Percentiles rank a stretch among this genome's conserved stretches.
These are phyloP conservation scores for Diplodus puntazzo DNA, from an alignment of 2,797 vertebrate species.

Conservation along the genomic window DNA sequence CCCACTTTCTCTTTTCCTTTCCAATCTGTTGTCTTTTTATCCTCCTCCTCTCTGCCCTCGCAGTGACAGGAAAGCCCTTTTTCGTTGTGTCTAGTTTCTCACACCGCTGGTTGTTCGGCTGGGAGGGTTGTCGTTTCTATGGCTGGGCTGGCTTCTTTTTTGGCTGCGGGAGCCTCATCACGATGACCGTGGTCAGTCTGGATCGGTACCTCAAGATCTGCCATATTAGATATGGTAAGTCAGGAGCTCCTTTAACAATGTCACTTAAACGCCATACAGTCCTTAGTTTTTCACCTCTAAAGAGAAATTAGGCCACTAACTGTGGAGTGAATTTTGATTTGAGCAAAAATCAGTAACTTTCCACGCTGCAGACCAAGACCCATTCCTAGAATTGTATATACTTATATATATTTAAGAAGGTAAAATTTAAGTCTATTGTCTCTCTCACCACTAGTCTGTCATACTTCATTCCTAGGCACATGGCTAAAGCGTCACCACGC, in stretches of 20 bases:
- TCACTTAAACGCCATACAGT: not conserved
- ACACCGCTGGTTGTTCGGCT: conserved; percentile 96
- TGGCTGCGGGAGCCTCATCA: conserved; percentile 95
- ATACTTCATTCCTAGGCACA: conserved; percentile 81
- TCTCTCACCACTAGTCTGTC: not conserved
- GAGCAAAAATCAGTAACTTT: not conserved
- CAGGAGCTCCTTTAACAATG: not conserved
- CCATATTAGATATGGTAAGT: conserved; percentile 91
- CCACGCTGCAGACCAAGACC: not conserved
- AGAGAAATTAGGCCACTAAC: not conserved
- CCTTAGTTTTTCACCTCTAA: not conserved
- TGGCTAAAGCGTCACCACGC: conserved; percentile 94
- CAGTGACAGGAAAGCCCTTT: conserved; percentile 95
- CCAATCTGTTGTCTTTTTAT: not conserved
- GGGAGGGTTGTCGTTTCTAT: conserved; percentile 93
- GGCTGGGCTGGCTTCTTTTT: conserved; percentile 98
- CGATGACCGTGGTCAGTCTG: conserved; percentile 95
- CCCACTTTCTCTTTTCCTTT: not conserved
- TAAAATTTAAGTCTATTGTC: not conserved
- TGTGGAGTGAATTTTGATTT: not conserved
- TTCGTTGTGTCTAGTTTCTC: conserved; percentile 92
- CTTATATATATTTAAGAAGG: not conserved
- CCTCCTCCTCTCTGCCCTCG: not conserved
- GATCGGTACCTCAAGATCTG: conserved; percentile 98
- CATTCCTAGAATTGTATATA: not conserved